phyloP scores from a whole-genome alignment of 1,140 invertebrate genomes.

The Drosophila nasuta region DNA sequence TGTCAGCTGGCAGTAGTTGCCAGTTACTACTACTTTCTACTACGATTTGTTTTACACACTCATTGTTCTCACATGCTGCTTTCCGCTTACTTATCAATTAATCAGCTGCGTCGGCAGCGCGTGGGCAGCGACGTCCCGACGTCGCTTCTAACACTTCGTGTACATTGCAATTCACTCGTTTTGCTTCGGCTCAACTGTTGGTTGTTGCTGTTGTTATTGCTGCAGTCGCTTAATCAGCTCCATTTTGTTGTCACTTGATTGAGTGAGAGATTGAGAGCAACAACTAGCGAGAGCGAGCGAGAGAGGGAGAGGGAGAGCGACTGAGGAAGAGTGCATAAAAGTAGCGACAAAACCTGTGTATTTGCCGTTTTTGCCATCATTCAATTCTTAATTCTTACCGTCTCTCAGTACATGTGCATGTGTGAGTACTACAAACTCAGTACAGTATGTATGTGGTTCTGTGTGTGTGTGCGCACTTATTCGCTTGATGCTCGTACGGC shows the following conservation, averaged over 20 bases:
- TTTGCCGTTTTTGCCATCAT: conserved; percentile 49
- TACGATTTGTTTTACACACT: conserved; percentile 44
- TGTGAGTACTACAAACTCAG: conserved; percentile 11
- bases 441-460: conserved; percentile 17
- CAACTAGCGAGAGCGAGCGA: not conserved
- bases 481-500: conserved; percentile 68
- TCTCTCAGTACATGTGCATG: conserved; percentile 34
- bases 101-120: conserved; percentile 39
- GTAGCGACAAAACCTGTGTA: conserved; percentile 51
- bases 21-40: conserved; percentile 25
- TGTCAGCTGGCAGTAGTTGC: not conserved
- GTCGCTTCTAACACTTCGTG: conserved; percentile 15
- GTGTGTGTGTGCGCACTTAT: conserved; percentile 51
- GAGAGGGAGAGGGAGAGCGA: not conserved
- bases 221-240: conserved; percentile 49
- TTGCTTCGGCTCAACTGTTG: conserved; percentile 32
- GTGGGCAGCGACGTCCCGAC: conserved; percentile 10
- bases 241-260: conserved; percentile 49
- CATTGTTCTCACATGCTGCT: conserved; percentile 34
- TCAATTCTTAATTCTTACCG: conserved; percentile 64
- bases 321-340: conserved; percentile 36
- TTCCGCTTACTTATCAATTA: conserved; percentile 67
- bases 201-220: conserved; percentile 16
- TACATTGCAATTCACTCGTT: conserved; percentile 52
- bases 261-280: conserved; percentile 33